Evolutionary conservation across 2,888 invertebrate species (phyloP), one percentile per base, ranked within the genome.

Genomic region (Bruchidius siliquastri): DNA sequence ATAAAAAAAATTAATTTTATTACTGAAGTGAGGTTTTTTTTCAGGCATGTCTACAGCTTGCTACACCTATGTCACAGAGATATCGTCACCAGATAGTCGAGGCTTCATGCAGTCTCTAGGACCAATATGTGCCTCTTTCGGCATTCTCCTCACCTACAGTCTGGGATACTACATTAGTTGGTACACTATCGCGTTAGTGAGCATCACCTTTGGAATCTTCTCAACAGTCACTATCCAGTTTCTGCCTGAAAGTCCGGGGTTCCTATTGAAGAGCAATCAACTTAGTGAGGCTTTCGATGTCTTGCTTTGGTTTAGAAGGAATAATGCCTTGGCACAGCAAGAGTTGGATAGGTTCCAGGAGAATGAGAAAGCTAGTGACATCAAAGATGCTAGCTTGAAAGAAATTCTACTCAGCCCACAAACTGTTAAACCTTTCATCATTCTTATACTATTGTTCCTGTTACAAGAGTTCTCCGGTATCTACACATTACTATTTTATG

Each of bases 401-500:
- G 83, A 79, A 77, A 81, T 73, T 68, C 88, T 77, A 79, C 88
- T 88, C 72, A 87, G 88, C 72, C 86, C 90, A 10, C 89, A 88
- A 76, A 91, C 92, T 0, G 85, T 92, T 77, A 92, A 92, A 81
- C 93, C 93, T 0, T 93, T 93, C 83, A 83, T 89, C 1, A 87
- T 92, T 22, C 85, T 93, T 0, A 88, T 93, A 1, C 84, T 88
- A 0, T 90, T 93, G 0, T 93, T 93, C 85, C 91, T 93, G 82
- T 85, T 91, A 13, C 93, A 93, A 88, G 93, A 93, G 83, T 88
- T 92, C 81, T 92, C 92, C 0, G 93, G 93, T 0, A 92, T 93
- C 72, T 93, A 93, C 84, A 89, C 92, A 0, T 91, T 93, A 67
- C 83, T 93, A 69, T 93, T 92, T 81, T 93, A 93, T 82, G 92